phyloP scores from a whole-genome alignment of 2,113 vertebrate genomes.

The Hassar affinis region DNA sequence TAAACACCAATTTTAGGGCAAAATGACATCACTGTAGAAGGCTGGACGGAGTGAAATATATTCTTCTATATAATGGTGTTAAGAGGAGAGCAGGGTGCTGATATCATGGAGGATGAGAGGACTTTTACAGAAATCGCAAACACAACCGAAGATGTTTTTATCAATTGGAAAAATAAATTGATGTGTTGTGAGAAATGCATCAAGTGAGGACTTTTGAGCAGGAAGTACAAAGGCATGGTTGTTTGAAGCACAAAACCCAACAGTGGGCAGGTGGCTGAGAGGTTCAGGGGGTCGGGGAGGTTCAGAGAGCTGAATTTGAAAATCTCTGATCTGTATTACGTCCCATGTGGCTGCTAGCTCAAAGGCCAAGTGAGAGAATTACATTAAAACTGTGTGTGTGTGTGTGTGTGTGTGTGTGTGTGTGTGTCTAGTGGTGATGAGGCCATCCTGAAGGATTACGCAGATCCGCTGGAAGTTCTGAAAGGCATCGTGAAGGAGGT shows the following conservation, averaged over 20 bases:
- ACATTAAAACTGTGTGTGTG: conserved; percentile 35
- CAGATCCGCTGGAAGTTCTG: conserved; percentile 67
- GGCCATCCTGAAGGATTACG: conserved; percentile 61
- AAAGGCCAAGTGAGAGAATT: background rate
- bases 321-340: background rate
- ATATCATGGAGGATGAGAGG: background rate
- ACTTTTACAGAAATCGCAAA: background rate
- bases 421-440: conserved; percentile 62
- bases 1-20: background rate
- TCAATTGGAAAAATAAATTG: background rate
- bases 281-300: too few relatives aligned
- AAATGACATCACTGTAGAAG: background rate
- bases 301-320: background rate
- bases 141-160: background rate
- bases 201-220: too few relatives aligned
- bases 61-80: background rate
- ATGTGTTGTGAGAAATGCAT: background rate
- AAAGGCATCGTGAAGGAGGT: conserved; percentile 71
- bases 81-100: background rate
- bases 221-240: background rate
- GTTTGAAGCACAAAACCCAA: background rate
- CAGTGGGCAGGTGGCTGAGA: background rate
- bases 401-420: conserved; percentile 50
- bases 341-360: background rate
- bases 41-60: background rate